These are phyloP conservation scores for Rhagonycha lutea DNA, from an alignment of 2,888 invertebrate species.

Conservation along the genomic window DNA sequence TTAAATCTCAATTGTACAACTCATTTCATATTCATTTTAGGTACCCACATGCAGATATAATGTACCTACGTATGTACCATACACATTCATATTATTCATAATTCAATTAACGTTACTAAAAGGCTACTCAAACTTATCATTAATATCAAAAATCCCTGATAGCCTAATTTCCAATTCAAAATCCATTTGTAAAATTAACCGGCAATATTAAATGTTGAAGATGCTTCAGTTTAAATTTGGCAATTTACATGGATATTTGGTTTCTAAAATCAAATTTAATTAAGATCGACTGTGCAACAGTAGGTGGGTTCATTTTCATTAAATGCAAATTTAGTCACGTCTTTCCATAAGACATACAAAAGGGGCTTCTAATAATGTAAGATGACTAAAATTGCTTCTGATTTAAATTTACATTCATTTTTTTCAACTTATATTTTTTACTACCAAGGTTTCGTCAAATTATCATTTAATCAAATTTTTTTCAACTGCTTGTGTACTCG, in stretches of 20 bases:
- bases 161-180: background rate
- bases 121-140: background rate
- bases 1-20: background rate
- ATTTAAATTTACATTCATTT: background rate
- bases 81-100: background rate
- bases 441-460: background rate
- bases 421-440: background rate
- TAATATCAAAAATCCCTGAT: background rate
- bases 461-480: background rate
- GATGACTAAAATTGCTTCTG: background rate
- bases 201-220: background rate
- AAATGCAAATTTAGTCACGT: background rate
- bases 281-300: slow-evolving; percentile 1
- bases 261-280: slow-evolving; percentile 2
- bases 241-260: background rate
- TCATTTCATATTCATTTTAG: background rate
- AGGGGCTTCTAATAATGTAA: background rate
- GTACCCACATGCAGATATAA: background rate
- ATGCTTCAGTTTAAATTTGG: background rate
- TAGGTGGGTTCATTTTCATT: background rate
- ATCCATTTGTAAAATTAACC: background rate
- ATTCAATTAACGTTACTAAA: background rate
- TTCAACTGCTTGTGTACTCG: background rate
- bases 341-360: background rate
- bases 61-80: background rate